Base-by-base conservation (phyloP, 2,888 invertebrate species). In the Lysandra bellargus region DNA sequence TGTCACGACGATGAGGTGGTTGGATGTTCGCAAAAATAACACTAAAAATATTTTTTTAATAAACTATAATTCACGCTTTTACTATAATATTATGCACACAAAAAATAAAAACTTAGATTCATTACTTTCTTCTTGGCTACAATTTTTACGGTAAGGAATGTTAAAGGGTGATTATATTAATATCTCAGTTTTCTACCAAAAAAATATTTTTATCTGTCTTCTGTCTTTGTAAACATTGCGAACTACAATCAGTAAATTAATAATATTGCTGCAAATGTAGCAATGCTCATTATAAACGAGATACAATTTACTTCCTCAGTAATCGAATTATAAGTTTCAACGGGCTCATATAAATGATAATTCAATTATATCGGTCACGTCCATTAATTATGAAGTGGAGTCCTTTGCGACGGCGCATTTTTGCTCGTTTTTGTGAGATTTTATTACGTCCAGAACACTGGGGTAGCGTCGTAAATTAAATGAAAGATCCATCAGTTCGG, bases 401-500 rank as follows among this genome's bases (percentile, higher is more conserved):
- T 60, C 60, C 74, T 78, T 69, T 12, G 44, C 74, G 75, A 57
- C 80, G 64, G 77, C 85, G 88, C 85, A 92, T 91, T 92, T 93
- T 92, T 91, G 91, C 92, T 93, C 89, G 92, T 92, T 93, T 93
- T 92, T 92, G 87, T 92, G 86, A 87, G 83, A 85, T 91, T 94
- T 93, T 93, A 94, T 92, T 91, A 89, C 89, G 86, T 88, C 89
- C 87, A 87, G 89, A 92, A 91, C 89, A 90, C 88, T 91, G 88
- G 92, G 92, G 92, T 92, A 84, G 87, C 89, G 90, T 90, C 92
- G 92, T 94, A 94, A 94, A 94, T 94, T 92, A 92, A 93, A 93
- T 89, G 88, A 90, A 92, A 93, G 92, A 93, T 93, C 93, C 93
- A 92, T 94, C 93, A 93, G 92, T 93, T 93, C 91, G 93, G 94